Percentiles rank a stretch among this genome's conserved stretches.
These are phyloP conservation scores for Geotrupes spiniger DNA, from an alignment of 2,888 invertebrate genomes.

Conservation along the genomic window DNA sequence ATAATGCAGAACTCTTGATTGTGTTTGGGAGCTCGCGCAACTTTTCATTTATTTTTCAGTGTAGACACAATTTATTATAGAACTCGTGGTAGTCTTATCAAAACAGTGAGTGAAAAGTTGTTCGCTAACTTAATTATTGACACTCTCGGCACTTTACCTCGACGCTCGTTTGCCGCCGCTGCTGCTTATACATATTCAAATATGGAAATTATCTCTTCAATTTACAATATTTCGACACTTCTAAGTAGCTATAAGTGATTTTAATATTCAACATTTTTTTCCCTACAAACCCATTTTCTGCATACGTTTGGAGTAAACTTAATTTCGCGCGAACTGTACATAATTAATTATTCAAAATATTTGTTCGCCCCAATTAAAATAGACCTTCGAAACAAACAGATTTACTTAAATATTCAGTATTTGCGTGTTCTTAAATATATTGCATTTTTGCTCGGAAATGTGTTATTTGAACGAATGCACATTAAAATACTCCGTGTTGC, in stretches of 20 bases:
- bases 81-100: conserved; percentile 24
- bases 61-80: conserved; percentile 35
- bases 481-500: too few relatives aligned
- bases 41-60: conserved; percentile 31
- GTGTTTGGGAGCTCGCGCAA: conserved; percentile 28
- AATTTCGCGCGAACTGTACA: too few relatives aligned
- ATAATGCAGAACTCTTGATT: conserved; percentile 33
- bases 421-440: too few relatives aligned
- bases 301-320: too few relatives aligned
- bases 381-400: too few relatives aligned
- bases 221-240: conserved; percentile 34
- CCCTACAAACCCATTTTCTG: too few relatives aligned
- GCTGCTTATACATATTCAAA: conserved; percentile 35
- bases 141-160: conserved; percentile 26
- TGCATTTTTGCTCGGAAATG: too few relatives aligned
- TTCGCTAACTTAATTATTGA: conserved; percentile 34
- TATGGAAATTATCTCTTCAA: conserved; percentile 33
- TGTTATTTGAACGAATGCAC: too few relatives aligned
- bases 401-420: too few relatives aligned
- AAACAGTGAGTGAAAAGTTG: conserved; percentile 30
- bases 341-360: too few relatives aligned
- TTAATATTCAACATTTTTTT: conserved; percentile 31
- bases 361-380: too few relatives aligned
- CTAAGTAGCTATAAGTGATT: conserved; percentile 31
- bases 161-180: conserved; percentile 10